These are phyloP conservation scores for Sialis fuliginosa DNA, from an alignment of 2,888 invertebrate genomes.

Conservation along the genomic window DNA sequence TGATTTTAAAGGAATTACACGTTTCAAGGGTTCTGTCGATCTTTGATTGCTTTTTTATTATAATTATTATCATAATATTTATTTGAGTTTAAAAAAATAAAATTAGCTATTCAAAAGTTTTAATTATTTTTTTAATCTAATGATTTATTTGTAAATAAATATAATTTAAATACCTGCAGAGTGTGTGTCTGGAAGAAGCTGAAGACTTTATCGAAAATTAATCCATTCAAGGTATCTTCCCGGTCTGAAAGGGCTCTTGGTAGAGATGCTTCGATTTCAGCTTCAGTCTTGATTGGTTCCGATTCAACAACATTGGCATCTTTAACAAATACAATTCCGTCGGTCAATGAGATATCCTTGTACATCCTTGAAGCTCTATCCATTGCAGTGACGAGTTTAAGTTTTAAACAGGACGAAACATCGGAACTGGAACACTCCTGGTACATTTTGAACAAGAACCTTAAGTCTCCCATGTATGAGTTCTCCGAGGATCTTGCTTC, in stretches of 20 bases:
- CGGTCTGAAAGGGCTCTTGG: conserved; percentile 57
- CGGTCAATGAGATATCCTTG: conserved; percentile 45
- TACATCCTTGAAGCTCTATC: conserved; percentile 48
- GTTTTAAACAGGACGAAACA: conserved; percentile 55
- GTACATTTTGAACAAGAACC: conserved; percentile 60
- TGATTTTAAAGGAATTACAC: no score
- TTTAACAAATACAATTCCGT: conserved; percentile 59
- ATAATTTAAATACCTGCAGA: conserved; percentile 37
- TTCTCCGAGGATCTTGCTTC: conserved; percentile 16
- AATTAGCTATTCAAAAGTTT: background rate
- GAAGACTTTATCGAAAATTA: conserved; percentile 57
- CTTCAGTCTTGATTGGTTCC: conserved; percentile 32
- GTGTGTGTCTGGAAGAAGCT: conserved; percentile 64
- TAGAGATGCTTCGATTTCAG: conserved; percentile 49
- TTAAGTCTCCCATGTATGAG: conserved; percentile 42
- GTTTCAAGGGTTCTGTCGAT: no score
- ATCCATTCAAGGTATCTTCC: conserved; percentile 49
- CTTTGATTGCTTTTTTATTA: no score
- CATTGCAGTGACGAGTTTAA: conserved; percentile 59
- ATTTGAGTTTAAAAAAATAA: background rate
- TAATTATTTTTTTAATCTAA: background rate
- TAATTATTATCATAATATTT: no score
- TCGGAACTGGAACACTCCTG: conserved; percentile 59
- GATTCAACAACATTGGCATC: conserved; percentile 27
- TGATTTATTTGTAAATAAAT: no score